Percentiles rank a stretch among this genome's conserved stretches.
These are phyloP conservation scores for Antedon mediterranea DNA, from an alignment of 53 echinoderm and acorn worm species.

Conservation along the genomic window DNA sequence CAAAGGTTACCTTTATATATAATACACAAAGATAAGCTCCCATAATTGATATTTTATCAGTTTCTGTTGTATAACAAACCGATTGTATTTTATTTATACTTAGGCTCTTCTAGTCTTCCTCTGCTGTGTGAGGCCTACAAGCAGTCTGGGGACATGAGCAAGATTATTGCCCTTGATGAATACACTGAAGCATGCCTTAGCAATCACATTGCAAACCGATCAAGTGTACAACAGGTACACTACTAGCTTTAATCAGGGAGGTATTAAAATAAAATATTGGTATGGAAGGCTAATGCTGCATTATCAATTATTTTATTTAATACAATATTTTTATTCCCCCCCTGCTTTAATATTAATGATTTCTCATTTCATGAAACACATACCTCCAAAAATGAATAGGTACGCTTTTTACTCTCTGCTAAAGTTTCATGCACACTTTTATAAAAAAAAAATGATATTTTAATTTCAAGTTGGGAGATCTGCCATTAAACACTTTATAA, in stretches of 20 bases:
- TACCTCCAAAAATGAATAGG: too few relatives aligned
- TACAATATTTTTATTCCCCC: too few relatives aligned
- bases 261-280: constrained; percentile 34
- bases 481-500: too few relatives aligned
- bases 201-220: constrained; percentile 51
- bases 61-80: background rate
- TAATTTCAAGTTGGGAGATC: too few relatives aligned
- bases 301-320: too few relatives aligned
- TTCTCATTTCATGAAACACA: too few relatives aligned
- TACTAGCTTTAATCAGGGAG: too few relatives aligned
- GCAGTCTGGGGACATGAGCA: constrained; percentile 12
- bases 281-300: background rate
- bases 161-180: constrained; percentile 20
- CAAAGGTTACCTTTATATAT: too few relatives aligned
- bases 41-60: background rate
- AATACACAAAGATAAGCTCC: background rate
- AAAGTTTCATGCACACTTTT: too few relatives aligned
- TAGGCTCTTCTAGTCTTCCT: constrained; percentile 44
- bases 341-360: too few relatives aligned
- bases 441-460: too few relatives aligned
- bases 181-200: constrained; percentile 48
- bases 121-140: constrained; percentile 38
- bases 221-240: constrained; percentile 51
- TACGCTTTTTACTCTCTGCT: too few relatives aligned
- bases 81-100: background rate